Conservation (phyloP, 2,113 vertebrate species). For the Antechinus stuartii region DNA sequence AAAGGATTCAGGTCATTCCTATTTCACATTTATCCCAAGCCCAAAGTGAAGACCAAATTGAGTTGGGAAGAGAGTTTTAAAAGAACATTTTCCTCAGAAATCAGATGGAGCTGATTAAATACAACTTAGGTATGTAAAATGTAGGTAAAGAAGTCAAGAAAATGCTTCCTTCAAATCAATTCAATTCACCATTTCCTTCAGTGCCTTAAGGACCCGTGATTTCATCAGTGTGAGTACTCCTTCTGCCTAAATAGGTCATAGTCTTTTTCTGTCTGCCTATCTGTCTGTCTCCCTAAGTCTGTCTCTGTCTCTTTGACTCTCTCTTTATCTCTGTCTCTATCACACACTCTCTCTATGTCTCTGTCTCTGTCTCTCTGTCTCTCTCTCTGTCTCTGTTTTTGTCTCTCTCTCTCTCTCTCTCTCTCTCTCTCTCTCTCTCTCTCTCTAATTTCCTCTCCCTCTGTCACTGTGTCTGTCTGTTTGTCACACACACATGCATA, state of each 20-base stretch:
- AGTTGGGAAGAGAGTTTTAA: background rate
- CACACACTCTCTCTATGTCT: too few relatives aligned
- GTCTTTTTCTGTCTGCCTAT: background rate
- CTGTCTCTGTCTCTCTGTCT: background rate
- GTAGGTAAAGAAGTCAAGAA: background rate
- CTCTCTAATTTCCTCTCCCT: too few relatives aligned
- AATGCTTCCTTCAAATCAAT: background rate
- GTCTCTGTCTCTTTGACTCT: background rate
- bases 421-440: too few relatives aligned
- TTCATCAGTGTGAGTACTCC: background rate
- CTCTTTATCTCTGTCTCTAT: too few relatives aligned
- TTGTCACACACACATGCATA: too few relatives aligned
- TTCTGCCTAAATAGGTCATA: background rate
- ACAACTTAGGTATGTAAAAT: background rate
- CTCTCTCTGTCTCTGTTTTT: too few relatives aligned
- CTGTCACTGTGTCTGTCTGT: background rate
- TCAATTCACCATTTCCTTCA: background rate
- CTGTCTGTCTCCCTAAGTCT: rapidly evolving
- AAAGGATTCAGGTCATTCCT: background rate
- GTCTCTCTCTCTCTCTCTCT: too few relatives aligned
- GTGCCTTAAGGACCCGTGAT: background rate
- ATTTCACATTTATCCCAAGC: background rate
- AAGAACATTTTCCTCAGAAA: background rate
- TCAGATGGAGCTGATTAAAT: background rate
- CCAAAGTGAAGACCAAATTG: background rate